Base-by-base conservation (phyloP, 2,113 vertebrate species). In the Mastomys coucha region DNA sequence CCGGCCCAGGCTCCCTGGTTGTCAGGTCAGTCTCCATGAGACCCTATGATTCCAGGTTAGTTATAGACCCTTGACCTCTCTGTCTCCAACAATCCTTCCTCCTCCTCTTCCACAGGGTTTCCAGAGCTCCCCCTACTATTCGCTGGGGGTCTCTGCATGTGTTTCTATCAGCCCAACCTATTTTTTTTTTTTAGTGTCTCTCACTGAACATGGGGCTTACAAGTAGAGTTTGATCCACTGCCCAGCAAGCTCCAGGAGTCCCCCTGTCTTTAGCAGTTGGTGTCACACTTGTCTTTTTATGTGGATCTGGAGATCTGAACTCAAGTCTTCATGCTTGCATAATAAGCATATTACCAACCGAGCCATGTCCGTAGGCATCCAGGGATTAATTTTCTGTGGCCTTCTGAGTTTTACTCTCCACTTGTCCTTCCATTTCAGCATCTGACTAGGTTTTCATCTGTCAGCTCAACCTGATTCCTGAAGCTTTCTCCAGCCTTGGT, bases 381-480 rank as follows among this genome's bases (percentile, higher is more conserved):
- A 7, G 7, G 77, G 17, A 42, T 39, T 36, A 39, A 31, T 28
- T 88, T 88, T 58, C 78, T 63, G 63, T 51, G 56, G 8, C 10
- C 24, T 81, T 93, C 53, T 60, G 20, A 87, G 58, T 36, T 67
- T 31, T 5, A 78, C 63, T 33, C 39, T 49, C 96, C 24, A 81
- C 8, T 81, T 91, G 39, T 45, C 69, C 11, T 82, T 28, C 26
- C 26, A 10, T 67, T 69, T 13, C 72, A 26, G 58, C 12, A 4
- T 7, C 56, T 67, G 76, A 14, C 58, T 22, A 5, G 28, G 11
- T 86, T 91, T 56, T 0, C 84, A 13, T 76, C 72, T 53, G 11
- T 58, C 72, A 65, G 0, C 10, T 58, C 5, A 1, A 63, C 78
- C 70, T 19, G 28, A 1, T 69, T 77, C 20, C 10, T 7, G 0